A percentile compares a stretch with the other conserved stretches of the same genome.
phyloP scores from a whole-genome alignment of 2,888 invertebrate species.

The Merodon equestris region DNA sequence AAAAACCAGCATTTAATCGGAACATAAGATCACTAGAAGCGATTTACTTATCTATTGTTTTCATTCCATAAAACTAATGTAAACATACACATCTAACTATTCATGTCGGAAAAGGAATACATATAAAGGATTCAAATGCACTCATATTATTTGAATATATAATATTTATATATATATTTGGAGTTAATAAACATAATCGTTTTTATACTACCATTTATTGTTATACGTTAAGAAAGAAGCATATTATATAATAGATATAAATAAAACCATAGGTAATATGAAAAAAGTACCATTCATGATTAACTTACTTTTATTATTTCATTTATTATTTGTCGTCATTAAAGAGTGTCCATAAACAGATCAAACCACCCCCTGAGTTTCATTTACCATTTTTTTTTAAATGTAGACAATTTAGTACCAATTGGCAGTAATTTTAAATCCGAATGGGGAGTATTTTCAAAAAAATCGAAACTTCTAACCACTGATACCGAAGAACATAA shows the following conservation, averaged over 20 bases:
- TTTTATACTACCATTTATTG: slow-evolving; percentile 29
- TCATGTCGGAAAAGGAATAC: not conserved
- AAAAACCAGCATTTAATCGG: slow-evolving; percentile 35
- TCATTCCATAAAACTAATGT: slow-evolving; percentile 42
- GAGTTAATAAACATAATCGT: slow-evolving; percentile 42
- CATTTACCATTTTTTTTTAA: slow-evolving; percentile 41
- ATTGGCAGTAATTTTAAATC: slow-evolving; percentile 46
- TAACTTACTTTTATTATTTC: not conserved
- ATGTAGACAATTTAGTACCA: slow-evolving; percentile 52
- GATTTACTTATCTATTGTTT: too few relatives aligned
- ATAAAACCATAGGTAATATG: too few relatives aligned
- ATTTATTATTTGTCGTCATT: slow-evolving; percentile 21
- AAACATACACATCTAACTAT: slow-evolving; percentile 12
- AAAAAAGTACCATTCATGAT: too few relatives aligned
- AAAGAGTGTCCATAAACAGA: slow-evolving; percentile 2
- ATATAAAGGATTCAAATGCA: too few relatives aligned
- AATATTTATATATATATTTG: slow-evolving; percentile 44
- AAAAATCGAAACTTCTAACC: slow-evolving; percentile 25
- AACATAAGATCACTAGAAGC: slow-evolving; percentile 18
- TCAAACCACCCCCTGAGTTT: slow-evolving; percentile 13
- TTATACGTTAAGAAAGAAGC: too few relatives aligned
- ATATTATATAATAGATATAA: too few relatives aligned
- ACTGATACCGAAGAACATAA: slow-evolving; percentile 23
- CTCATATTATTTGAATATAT: slow-evolving; percentile 22
- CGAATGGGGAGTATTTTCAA: slow-evolving; percentile 35